These are phyloP conservation scores for Antennarius maculatus DNA, from an alignment of 2,797 vertebrate species.

Conservation along the genomic window DNA sequence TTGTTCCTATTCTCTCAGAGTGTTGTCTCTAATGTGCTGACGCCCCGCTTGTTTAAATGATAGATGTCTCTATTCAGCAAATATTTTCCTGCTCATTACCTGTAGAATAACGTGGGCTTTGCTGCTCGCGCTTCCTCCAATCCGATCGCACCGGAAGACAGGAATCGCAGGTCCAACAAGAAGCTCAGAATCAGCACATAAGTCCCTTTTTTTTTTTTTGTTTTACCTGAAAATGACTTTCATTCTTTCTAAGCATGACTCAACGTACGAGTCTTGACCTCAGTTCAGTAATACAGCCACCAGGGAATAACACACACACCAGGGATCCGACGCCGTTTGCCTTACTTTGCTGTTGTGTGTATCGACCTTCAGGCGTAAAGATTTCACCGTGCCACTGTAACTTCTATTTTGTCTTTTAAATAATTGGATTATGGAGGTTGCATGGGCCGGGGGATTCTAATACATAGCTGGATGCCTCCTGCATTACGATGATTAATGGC, in stretches of 20 bases:
- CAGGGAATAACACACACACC: constrained; percentile 17
- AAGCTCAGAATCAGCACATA: constrained; percentile 7
- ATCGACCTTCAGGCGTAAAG: constrained; percentile 60
- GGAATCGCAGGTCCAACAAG: constrained; percentile 18
- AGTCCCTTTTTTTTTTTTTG: constrained; percentile 6
- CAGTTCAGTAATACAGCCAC: constrained; percentile 25
- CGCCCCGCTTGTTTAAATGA: constrained; percentile 54
- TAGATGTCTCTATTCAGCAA: constrained; percentile 64
- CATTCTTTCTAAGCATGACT: constrained; percentile 16
- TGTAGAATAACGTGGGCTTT: constrained; percentile 42
- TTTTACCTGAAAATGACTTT: constrained; percentile 7
- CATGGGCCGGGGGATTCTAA: constrained; percentile 65
- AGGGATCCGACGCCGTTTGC: constrained; percentile 31
- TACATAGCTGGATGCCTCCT: constrained; percentile 70
- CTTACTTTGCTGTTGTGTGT: constrained; percentile 33
- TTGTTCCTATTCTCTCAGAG: constrained; percentile 29
- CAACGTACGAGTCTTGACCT: constrained; percentile 10
- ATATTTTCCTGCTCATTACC: constrained; percentile 67
- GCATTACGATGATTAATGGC: constrained; percentile 77
- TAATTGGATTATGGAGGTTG: constrained; percentile 68
- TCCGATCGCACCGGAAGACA: constrained; percentile 6
- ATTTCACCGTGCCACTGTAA: constrained; percentile 41
- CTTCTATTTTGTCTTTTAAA: constrained; percentile 64
- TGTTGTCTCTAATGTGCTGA: constrained; percentile 53
- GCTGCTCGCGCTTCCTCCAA: constrained; percentile 6